Percentiles rank a stretch among this genome's conserved stretches.
Evolutionary conservation across 92 coral and sea anemone genomes (phyloP).

Genomic region (Siderastrea siderea): DNA sequence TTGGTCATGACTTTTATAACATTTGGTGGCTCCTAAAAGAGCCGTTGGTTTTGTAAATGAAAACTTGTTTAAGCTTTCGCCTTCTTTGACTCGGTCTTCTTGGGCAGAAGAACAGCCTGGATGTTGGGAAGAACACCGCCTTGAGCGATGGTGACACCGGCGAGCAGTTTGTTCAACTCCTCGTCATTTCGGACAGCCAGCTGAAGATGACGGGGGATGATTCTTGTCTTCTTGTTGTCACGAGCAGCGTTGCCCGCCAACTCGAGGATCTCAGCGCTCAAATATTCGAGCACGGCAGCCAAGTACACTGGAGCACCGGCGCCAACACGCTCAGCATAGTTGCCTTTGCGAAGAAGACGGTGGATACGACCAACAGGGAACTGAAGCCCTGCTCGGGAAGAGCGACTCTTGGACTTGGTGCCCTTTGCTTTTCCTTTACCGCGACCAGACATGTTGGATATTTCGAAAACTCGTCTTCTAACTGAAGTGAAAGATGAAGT

Average conservation of each 20-base stretch:
- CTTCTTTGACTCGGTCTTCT: neutral
- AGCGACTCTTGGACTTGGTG: conserved; percentile 89
- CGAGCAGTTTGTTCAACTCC: conserved; percentile 56
- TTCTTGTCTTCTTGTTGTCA: conserved; percentile 80
- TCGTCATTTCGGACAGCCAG: conserved; percentile 67
- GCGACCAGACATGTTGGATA: conserved; percentile 76
- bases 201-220: conserved; percentile 62
- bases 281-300: conserved; percentile 64
- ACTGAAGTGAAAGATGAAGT: neutral
- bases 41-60: conserved; percentile 51
- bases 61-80: neutral
- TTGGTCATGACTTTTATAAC: conserved; percentile 15
- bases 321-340: conserved; percentile 77
- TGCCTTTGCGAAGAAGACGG: conserved; percentile 73
- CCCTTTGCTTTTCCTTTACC: conserved; percentile 90
- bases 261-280: conserved; percentile 78
- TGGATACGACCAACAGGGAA: conserved; percentile 82
- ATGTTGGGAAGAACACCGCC: conserved; percentile 53
- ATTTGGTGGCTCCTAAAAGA: conserved; percentile 87
- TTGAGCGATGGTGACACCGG: conserved; percentile 49
- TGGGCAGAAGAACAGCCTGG: neutral
- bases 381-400: conserved; percentile 85
- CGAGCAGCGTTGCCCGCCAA: conserved; percentile 88
- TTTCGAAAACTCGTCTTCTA: neutral
- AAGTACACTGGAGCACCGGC: conserved; percentile 88